Evolutionary conservation across 2,113 vertebrate genomes (phyloP), one percentile per base, ranked within the genome.

Genomic region (Gadus macrocephalus): DNA sequence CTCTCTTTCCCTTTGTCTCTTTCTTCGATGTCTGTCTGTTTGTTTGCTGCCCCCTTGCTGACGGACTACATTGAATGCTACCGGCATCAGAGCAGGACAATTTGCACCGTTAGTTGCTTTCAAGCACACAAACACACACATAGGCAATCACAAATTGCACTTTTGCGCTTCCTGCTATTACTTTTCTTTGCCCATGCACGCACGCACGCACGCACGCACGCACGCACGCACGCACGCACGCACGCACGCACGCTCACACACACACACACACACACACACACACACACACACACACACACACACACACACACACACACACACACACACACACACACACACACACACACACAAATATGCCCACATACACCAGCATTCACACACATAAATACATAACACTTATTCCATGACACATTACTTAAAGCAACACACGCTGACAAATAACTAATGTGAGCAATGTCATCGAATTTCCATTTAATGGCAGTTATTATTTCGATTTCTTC

Each of bases 1-100:
- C 4, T 60, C 71, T 17, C 71, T 73, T 76, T 66, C 61, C 56
- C 31, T 65, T 31, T 59, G 28, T 16, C 70, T 74, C 49, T 74
- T 67, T 74, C 49, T 74, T 67, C 67, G 5, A 6, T 42, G 2
- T 42, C 38, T 42, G 38, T 42, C 38, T 42, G 6, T 42, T 3
- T 49, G 11, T 11, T 9, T 31, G 11, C 42, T 49, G 42, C 5
- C 28, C 3, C 12, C 53, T 55, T 3, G 53, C 53, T 55, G 53
- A 55, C 4, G 55, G 15, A n/a, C 15, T 58, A 5, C 2, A n/a
- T 58, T 58, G 55, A 58, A 58, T 58, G 17, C 53, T 55, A 12
- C 53, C 53, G 11, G 3, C 53, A 55, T 55, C 15, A 55, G 53
- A 15, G 53, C 28, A 31, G 28, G 28, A 31, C 28, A 4, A 31